phyloP scores from a whole-genome alignment of 2,888 invertebrate genomes.

The Cheilosia grossa region DNA sequence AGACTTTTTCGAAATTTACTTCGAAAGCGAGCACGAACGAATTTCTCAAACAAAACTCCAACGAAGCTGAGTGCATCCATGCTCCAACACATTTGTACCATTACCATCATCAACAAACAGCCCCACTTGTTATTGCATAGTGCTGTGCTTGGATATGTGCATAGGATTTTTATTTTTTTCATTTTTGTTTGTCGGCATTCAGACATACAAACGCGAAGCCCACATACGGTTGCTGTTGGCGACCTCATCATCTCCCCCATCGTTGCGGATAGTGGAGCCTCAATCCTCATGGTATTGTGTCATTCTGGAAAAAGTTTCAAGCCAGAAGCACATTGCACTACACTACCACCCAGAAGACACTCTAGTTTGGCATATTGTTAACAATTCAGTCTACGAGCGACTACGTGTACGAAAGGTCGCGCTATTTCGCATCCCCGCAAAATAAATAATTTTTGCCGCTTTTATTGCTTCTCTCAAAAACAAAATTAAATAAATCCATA shows the following conservation, averaged over 20 bases:
- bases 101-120: constrained; percentile 71
- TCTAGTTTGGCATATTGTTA: constrained; percentile 71
- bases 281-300: constrained; percentile 68
- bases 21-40: constrained; percentile 58
- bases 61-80: constrained; percentile 62
- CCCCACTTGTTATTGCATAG: constrained; percentile 63
- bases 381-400: constrained; percentile 83
- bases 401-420: constrained; percentile 83
- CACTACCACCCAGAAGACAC: constrained; percentile 64
- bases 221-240: constrained; percentile 65
- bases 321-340: constrained; percentile 62
- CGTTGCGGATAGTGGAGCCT: constrained; percentile 60
- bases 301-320: constrained; percentile 69
- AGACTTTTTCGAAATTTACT: constrained; percentile 53
- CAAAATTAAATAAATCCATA: constrained; percentile 51
- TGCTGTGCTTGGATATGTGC: constrained; percentile 53
- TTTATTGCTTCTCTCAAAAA: constrained; percentile 77
- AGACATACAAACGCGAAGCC: constrained; percentile 64
- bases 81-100: constrained; percentile 62
- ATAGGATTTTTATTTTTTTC: constrained; percentile 43
- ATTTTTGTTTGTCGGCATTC: constrained; percentile 29
- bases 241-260: constrained; percentile 56
- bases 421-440: constrained; percentile 79
- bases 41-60: constrained; percentile 34
- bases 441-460: constrained; percentile 77